Conservation (phyloP, 2,797 vertebrate species). For the Balearica regulorum region DNA sequence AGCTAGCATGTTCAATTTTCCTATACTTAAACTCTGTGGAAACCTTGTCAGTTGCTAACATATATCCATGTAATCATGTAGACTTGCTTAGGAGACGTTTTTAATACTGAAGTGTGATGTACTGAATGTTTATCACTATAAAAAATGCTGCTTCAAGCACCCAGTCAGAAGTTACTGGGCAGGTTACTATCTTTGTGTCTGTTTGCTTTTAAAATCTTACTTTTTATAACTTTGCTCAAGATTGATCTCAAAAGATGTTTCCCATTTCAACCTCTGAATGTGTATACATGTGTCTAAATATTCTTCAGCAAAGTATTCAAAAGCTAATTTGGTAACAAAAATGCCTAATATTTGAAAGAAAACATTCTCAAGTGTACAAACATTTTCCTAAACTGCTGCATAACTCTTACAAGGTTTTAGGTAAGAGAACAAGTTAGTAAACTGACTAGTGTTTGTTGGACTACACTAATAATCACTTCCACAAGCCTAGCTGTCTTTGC, state of each 20-base stretch:
- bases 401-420: background rate
- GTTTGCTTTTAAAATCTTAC: background rate
- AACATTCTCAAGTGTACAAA: background rate
- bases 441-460: background rate
- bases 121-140: background rate
- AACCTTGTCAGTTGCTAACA: background rate
- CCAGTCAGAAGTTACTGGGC: background rate
- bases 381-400: background rate
- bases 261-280: background rate
- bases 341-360: background rate
- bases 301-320: background rate
- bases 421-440: background rate
- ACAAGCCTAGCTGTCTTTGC: background rate
- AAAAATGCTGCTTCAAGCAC: background rate
- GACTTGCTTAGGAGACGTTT: background rate
- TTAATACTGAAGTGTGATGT: background rate
- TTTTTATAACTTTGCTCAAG: background rate
- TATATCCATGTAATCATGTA: fast-evolving
- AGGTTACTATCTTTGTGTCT: background rate
- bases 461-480: background rate
- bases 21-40: background rate
- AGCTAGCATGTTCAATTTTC: background rate
- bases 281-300: background rate
- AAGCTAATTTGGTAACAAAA: background rate
- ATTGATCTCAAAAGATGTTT: background rate